phyloP scores from a whole-genome alignment of 2,797 vertebrate genomes.

The Siniperca undulata region DNA sequence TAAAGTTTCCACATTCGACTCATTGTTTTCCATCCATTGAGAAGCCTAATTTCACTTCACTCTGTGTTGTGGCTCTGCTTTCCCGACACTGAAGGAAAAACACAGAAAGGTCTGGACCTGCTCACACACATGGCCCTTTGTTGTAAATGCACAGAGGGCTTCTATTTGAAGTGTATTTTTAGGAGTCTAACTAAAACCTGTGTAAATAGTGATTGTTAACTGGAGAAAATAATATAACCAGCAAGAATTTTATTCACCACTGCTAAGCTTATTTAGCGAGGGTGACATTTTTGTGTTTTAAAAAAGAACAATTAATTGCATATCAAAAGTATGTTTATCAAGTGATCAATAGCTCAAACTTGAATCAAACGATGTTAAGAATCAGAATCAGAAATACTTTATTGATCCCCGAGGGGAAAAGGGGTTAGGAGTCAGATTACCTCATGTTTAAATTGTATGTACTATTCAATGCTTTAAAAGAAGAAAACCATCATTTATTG shows the following conservation, averaged over 20 bases:
- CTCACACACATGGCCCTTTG: conserved; percentile 47
- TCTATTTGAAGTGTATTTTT: conserved; percentile 43
- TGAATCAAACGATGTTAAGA: background rate
- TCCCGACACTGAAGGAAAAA: conserved; percentile 49
- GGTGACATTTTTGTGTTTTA: background rate
- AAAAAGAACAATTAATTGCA: background rate
- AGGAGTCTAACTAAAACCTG: conserved; percentile 19
- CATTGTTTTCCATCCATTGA: conserved; percentile 14
- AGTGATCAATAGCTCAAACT: background rate
- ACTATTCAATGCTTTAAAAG: background rate
- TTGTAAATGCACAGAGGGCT: conserved; percentile 43
- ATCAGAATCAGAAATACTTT: too few species aligned
- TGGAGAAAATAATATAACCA: background rate
- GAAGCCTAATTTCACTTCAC: conserved; percentile 24
- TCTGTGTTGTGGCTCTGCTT: conserved; percentile 32
- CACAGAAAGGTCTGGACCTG: conserved; percentile 41
- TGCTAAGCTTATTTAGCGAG: background rate
- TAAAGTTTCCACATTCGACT: conserved; percentile 11
- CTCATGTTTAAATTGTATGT: background rate
- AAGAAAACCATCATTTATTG: background rate
- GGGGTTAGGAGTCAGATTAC: background rate
- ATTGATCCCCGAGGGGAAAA: too few species aligned
- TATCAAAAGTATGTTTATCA: background rate
- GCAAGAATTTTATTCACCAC: background rate
- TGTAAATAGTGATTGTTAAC: conserved; percentile 35